A percentile compares a stretch with the other conserved stretches of the same genome.
Evolutionary conservation across 92 coral and sea anemone species (phyloP).

Genomic region (Blastomussa wellsi): DNA sequence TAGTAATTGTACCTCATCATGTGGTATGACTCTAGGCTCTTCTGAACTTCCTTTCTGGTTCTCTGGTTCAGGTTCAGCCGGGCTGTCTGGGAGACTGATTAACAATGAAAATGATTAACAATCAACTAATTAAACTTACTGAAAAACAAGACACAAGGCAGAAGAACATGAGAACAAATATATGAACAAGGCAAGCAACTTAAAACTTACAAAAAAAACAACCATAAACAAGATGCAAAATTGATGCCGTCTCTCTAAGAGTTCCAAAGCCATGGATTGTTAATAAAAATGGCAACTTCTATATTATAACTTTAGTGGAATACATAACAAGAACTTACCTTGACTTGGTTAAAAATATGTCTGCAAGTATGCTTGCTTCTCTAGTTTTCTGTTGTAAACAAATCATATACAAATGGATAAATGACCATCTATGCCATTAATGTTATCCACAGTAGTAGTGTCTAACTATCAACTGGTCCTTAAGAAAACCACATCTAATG

Average conservation of each 20-base stretch:
- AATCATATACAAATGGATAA: neutral
- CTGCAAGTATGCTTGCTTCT: constrained; percentile 93
- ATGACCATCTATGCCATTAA: neutral
- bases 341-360: constrained; percentile 86
- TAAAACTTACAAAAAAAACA: too few species aligned
- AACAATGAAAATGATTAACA: neutral
- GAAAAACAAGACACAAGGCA: neutral
- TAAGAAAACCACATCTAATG: too few species aligned
- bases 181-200: too few species aligned
- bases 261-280: neutral
- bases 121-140: neutral
- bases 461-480: neutral
- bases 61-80: constrained; percentile 96
- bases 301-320: neutral
- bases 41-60: constrained; percentile 67
- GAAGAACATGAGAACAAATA: neutral
- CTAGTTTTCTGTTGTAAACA: constrained; percentile 76
- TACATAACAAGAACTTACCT: constrained; percentile 55
- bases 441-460: neutral
- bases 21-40: constrained; percentile 90
- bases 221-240: too few species aligned
- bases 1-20: constrained; percentile 80
- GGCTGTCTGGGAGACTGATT: constrained; percentile 88
- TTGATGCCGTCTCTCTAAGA: too few species aligned
- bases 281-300: neutral